A percentile compares a stretch with the other conserved stretches of the same genome.
Evolutionary conservation across 2,113 vertebrate species (phyloP).

Genomic region (Hippolais icterina): DNA sequence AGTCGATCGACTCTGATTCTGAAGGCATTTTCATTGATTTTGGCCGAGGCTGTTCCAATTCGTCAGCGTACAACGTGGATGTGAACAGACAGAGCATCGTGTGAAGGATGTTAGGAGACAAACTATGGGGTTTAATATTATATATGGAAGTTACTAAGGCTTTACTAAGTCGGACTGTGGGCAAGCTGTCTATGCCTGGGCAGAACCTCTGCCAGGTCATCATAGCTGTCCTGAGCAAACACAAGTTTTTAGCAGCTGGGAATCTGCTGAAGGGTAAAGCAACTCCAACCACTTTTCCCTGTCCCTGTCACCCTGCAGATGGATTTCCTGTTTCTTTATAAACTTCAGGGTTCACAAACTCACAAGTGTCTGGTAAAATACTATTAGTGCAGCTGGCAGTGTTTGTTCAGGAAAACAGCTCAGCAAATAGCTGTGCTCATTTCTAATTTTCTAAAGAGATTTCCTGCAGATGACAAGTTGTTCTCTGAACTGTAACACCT

Average conservation of each 20-base stretch:
- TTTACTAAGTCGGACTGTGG: neutral
- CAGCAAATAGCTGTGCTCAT: neutral
- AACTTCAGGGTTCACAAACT: neutral
- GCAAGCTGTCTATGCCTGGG: neutral
- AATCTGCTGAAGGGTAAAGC: neutral
- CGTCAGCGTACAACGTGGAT: slow-evolving; percentile 63
- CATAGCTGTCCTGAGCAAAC: neutral
- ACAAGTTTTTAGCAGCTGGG: neutral
- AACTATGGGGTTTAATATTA: neutral
- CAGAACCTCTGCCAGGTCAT: neutral
- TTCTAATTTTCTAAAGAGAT: neutral
- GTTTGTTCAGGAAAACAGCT: neutral
- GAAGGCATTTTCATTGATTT: slow-evolving; percentile 96
- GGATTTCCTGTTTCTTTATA: neutral
- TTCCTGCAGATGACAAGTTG: neutral
- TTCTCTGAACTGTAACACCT: neutral
- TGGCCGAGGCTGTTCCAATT: slow-evolving; percentile 65
- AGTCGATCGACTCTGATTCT: slow-evolving; percentile 83
- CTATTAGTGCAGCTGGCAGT: neutral
- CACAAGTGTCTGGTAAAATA: neutral
- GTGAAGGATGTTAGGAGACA: slow-evolving; percentile 34
- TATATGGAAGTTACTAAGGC: neutral
- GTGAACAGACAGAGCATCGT: slow-evolving; percentile 80
- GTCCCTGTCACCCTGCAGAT: neutral
- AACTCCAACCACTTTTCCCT: neutral